phyloP scores from a whole-genome alignment of 2,113 vertebrate genomes.

The Pseudois nayaur region DNA sequence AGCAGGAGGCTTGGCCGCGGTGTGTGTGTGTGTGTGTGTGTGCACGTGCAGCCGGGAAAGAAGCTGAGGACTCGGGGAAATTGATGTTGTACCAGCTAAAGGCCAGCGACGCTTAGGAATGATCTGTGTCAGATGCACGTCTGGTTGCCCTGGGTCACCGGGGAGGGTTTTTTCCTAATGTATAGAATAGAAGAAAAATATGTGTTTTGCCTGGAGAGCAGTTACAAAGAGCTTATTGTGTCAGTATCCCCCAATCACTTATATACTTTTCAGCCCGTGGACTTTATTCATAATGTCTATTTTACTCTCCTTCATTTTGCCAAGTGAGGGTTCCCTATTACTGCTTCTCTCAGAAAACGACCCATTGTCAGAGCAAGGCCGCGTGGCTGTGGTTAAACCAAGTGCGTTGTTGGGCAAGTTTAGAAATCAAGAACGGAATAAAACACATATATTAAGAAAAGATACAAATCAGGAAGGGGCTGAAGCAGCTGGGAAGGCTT shows the following conservation, averaged over 20 bases:
- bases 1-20: background rate
- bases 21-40: background rate
- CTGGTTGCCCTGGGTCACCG: conserved; percentile 64
- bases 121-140: conserved; percentile 68
- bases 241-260: conserved; percentile 66
- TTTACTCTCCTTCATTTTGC: conserved; percentile 72
- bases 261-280: conserved; percentile 63
- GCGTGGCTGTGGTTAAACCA: background rate
- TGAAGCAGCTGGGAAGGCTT: background rate
- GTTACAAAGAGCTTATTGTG: conserved; percentile 77
- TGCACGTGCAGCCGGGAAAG: background rate
- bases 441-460: background rate
- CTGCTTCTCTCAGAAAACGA: conserved; percentile 34
- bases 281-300: conserved; percentile 78
- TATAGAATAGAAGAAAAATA: conserved; percentile 74
- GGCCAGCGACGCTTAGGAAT: conserved; percentile 70
- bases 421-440: background rate
- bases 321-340: conserved; percentile 39
- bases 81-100: conserved; percentile 61
- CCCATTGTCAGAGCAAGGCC: background rate
- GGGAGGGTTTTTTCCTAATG: conserved; percentile 42
- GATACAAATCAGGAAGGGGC: background rate
- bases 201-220: conserved; percentile 74
- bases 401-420: background rate
- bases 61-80: conserved; percentile 55